Evolutionary conservation across 2,113 vertebrate genomes (phyloP).

Genomic region (Chaetorhynchus papuensis): DNA sequence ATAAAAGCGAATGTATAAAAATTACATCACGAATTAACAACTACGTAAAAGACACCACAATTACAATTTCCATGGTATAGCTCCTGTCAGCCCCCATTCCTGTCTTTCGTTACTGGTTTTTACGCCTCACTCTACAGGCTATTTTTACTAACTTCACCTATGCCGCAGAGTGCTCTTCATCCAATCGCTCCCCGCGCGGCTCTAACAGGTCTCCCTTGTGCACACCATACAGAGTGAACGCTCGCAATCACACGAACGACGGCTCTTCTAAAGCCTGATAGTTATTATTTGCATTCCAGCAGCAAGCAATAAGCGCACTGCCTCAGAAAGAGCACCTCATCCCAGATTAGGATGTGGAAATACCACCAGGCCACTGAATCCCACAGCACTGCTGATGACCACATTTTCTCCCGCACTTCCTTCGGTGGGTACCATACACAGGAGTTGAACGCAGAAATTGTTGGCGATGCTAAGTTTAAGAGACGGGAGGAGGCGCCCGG

Average conservation of each 20-base stretch:
- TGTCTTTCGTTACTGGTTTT: neutral
- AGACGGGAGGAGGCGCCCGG: neutral
- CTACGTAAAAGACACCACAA: neutral
- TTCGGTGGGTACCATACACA: neutral
- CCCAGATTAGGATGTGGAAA: neutral
- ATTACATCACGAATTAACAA: neutral
- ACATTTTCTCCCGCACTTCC: neutral
- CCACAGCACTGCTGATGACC: rapidly evolving
- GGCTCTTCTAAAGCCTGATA: neutral
- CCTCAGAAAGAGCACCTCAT: neutral
- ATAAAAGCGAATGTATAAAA: neutral
- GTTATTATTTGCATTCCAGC: neutral
- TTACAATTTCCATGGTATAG: no score
- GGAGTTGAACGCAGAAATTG: neutral
- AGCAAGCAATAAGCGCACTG: neutral
- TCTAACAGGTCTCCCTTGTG: neutral
- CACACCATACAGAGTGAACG: neutral
- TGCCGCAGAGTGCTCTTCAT: neutral
- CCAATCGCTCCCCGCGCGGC: neutral
- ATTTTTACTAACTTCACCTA: neutral
- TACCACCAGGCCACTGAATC: neutral
- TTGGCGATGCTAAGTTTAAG: neutral
- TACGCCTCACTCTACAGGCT: neutral
- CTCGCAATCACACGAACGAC: rapidly evolving
- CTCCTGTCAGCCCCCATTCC: neutral